These are phyloP conservation scores for Leptobrachium leishanense DNA, from an alignment of 2,113 vertebrate species.

Conservation along the genomic window DNA sequence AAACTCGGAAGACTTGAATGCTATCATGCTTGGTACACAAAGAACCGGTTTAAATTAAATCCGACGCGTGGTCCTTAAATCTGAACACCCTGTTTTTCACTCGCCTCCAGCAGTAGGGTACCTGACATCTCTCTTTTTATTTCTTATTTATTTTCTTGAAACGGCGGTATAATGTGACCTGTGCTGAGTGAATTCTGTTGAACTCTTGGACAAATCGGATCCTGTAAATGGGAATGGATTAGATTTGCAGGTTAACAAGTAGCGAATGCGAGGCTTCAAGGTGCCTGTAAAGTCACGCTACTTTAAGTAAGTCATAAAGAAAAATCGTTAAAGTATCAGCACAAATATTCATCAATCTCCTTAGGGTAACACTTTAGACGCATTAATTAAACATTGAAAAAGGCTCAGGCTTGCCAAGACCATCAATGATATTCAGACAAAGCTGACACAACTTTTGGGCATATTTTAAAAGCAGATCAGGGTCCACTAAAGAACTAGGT, in stretches of 20 bases:
- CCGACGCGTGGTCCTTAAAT: conserved; percentile 2
- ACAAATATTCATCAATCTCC: conserved; percentile 39
- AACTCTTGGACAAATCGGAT: conserved; percentile 14
- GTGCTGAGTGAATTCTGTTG: conserved; percentile 19
- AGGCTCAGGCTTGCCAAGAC: conserved; percentile 1
- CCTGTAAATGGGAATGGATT: conserved; percentile 39
- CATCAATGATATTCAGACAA: background rate
- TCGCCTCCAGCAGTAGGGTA: background rate
- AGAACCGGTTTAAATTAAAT: conserved; percentile 4
- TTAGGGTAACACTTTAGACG: conserved; percentile 12
- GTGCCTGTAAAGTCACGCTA: conserved; percentile 30
- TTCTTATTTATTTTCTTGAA: background rate
- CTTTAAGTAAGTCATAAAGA: conserved; percentile 16
- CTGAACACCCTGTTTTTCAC: conserved; percentile 5
- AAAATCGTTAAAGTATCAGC: conserved; percentile 15
- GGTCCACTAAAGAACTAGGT: too few species aligned
- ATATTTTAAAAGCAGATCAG: background rate
- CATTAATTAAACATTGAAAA: conserved; percentile 6
- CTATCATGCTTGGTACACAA: background rate
- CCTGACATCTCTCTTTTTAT: conserved; percentile 21
- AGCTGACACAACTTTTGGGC: background rate
- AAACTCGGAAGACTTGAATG: conserved; percentile 24
- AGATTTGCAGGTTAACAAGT: conserved; percentile 26
- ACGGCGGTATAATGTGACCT: conserved; percentile 38
- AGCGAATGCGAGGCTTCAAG: conserved; percentile 26